Percentiles rank a stretch among this genome's conserved stretches.
Conservation (phyloP, 2,797 vertebrate species). For the Gorsachius magnificus region DNA sequence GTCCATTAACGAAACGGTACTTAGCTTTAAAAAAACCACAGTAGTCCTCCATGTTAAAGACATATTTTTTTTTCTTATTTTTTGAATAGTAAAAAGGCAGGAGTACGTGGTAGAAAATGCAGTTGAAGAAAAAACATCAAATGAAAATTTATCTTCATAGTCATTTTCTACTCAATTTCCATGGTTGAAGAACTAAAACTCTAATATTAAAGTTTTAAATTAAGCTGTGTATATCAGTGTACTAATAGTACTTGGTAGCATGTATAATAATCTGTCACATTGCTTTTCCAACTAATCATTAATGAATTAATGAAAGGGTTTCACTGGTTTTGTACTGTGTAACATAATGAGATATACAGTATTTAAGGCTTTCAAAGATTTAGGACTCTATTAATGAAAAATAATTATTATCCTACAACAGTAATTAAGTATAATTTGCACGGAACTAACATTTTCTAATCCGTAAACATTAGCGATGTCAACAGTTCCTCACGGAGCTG, state of each 20-base stretch:
- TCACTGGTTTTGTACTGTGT: slow-evolving; percentile 49
- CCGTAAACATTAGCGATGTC: slow-evolving; percentile 63
- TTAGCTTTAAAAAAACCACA: background rate
- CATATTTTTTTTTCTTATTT: background rate
- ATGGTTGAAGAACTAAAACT: slow-evolving; percentile 59
- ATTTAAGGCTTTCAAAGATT: slow-evolving; percentile 71
- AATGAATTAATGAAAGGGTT: slow-evolving; percentile 68
- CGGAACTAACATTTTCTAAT: slow-evolving; percentile 62
- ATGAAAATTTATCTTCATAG: slow-evolving; percentile 49
- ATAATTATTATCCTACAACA: slow-evolving; percentile 68
- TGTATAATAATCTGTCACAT: slow-evolving; percentile 61
- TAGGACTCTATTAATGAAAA: slow-evolving; percentile 69
- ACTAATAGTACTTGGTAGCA: slow-evolving; percentile 55
- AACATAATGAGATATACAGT: slow-evolving; percentile 65
- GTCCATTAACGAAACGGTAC: background rate
- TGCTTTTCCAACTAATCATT: slow-evolving; percentile 63
- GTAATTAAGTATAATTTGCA: slow-evolving; percentile 70
- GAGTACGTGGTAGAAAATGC: background rate
- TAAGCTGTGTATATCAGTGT: slow-evolving; percentile 60
- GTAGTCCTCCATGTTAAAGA: background rate
- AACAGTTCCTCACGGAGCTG: slow-evolving; percentile 42
- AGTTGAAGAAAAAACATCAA: background rate
- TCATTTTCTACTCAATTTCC: slow-evolving; percentile 62
- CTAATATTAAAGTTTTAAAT: slow-evolving; percentile 66
- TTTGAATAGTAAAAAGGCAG: background rate